Conservation (phyloP, 2,113 vertebrate species). For the Toxostoma redivivum region DNA sequence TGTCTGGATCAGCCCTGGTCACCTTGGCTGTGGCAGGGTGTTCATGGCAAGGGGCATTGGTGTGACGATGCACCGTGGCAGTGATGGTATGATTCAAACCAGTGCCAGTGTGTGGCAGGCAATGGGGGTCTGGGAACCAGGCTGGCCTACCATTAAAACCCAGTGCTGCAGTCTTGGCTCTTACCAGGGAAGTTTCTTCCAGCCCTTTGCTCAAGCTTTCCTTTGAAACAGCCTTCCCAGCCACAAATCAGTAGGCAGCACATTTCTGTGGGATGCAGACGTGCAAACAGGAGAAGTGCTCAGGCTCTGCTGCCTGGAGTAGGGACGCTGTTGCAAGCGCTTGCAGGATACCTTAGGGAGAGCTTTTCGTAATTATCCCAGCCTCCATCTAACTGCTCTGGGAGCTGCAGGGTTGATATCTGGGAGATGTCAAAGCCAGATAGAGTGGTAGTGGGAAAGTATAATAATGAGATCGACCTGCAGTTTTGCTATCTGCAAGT, state of each 20-base stretch:
- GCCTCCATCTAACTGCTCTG: neutral
- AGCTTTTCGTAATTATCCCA: neutral
- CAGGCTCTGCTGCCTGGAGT: neutral
- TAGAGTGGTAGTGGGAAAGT: neutral
- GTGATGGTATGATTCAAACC: rapidly evolving
- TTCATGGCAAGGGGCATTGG: neutral
- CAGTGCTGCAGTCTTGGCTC: neutral
- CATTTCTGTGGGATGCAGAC: conserved; percentile 3
- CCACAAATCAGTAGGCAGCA: neutral
- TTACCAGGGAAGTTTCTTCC: neutral
- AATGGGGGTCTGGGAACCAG: neutral
- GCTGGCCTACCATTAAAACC: neutral
- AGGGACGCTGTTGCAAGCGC: neutral
- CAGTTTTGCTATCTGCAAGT: neutral
- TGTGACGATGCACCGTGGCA: rapidly evolving
- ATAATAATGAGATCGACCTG: neutral
- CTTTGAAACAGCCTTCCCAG: neutral
- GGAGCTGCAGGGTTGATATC: neutral
- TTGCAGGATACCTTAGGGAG: neutral
- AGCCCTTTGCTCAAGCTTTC: neutral
- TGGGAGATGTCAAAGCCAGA: neutral
- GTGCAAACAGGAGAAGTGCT: neutral
- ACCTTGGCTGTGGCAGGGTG: neutral
- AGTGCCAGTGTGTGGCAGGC: neutral
- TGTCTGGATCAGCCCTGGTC: neutral